Percentiles rank a stretch among this genome's conserved stretches.
Conservation (phyloP, 2,797 vertebrate species). For the Glossophaga mutica region DNA sequence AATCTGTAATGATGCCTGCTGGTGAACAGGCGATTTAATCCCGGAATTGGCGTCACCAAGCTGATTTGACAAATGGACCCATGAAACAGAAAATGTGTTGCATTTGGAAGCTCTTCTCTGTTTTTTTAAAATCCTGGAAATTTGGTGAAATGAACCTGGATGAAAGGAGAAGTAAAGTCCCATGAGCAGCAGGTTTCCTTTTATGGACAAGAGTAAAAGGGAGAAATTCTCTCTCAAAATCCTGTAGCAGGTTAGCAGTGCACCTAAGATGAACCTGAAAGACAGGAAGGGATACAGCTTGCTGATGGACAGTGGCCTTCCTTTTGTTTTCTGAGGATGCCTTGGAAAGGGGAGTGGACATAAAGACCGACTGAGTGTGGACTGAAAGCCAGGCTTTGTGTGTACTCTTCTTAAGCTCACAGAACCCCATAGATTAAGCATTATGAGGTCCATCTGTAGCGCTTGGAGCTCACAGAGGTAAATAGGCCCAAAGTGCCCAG, state of each 20-base stretch:
- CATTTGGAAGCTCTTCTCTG: background rate
- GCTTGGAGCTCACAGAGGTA: background rate
- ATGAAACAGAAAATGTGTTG: conserved; percentile 8
- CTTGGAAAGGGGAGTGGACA: background rate
- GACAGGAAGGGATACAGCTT: background rate
- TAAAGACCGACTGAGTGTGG: background rate
- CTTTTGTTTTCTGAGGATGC: background rate
- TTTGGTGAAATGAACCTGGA: background rate
- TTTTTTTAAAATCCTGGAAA: background rate
- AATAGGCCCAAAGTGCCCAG: background rate
- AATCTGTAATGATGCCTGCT: background rate
- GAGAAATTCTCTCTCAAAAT: background rate
- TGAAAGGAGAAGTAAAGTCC: background rate
- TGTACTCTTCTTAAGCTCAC: background rate
- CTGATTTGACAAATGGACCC: background rate
- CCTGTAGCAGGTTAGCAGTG: background rate
- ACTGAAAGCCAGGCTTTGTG: background rate
- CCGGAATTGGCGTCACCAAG: background rate
- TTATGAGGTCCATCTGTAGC: background rate
- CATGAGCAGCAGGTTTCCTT: background rate
- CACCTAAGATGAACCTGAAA: background rate
- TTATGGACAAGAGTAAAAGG: background rate
- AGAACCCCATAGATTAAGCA: background rate
- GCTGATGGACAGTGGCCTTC: background rate
- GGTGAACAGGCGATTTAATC: conserved; percentile 16